phyloP scores from a whole-genome alignment of 2,797 vertebrate species.

The Rhinatrema bivittatum region DNA sequence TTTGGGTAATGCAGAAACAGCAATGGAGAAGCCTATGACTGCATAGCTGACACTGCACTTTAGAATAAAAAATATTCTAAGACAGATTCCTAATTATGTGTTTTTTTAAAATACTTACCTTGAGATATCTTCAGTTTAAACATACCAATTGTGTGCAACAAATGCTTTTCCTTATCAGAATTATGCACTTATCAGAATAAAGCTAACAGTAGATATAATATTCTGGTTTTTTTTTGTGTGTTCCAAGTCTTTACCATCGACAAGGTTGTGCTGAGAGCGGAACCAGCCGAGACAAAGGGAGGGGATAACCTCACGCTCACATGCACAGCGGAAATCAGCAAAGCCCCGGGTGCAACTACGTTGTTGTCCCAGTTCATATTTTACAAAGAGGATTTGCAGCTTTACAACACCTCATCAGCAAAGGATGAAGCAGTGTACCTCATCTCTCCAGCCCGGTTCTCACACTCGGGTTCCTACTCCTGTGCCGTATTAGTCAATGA shows the following conservation, averaged over 20 bases:
- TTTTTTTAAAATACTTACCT: too few species aligned
- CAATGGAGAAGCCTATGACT: too few species aligned
- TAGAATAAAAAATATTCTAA: too few species aligned
- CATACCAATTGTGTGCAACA: too few species aligned
- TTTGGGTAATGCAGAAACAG: too few species aligned
- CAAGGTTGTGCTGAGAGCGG: constrained; percentile 31
- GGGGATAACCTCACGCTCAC: constrained; percentile 39
- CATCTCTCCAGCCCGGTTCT: constrained; percentile 31
- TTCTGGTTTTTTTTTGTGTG: neutral
- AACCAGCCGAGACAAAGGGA: constrained; percentile 32
- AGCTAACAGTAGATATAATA: too few species aligned
- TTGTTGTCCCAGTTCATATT: constrained; percentile 36
- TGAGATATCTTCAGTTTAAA: too few species aligned
- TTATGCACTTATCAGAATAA: too few species aligned
- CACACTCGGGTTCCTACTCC: constrained; percentile 43
- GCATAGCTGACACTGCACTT: too few species aligned
- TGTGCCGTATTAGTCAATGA: constrained; percentile 37
- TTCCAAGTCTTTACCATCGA: constrained; percentile 58
- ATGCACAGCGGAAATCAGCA: constrained; percentile 49
- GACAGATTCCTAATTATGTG: too few species aligned
- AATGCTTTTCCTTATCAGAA: too few species aligned
- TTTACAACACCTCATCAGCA: constrained; percentile 27
- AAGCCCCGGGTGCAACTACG: constrained; percentile 15
- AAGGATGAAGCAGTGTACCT: constrained; percentile 8
- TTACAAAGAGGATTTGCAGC: constrained; percentile 30